These are phyloP conservation scores for Epicampocera succincta DNA, from an alignment of 2,888 invertebrate species.

Conservation along the genomic window DNA sequence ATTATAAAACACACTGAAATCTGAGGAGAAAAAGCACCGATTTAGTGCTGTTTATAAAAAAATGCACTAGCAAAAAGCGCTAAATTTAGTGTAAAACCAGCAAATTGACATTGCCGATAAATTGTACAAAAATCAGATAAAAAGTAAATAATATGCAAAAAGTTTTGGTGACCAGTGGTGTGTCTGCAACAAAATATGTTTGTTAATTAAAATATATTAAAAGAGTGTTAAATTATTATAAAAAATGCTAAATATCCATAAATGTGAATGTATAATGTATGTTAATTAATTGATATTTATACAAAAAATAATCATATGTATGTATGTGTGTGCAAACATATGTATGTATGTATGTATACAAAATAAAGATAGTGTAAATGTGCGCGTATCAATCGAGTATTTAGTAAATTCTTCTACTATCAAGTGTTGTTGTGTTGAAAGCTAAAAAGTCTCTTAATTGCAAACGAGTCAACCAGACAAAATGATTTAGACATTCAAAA, in stretches of 20 bases:
- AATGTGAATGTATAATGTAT: too few species aligned
- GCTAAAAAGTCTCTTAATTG: constrained; percentile 9
- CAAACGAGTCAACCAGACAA: background rate
- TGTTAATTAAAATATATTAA: constrained; percentile 27
- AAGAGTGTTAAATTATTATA: too few species aligned
- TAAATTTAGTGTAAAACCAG: too few species aligned
- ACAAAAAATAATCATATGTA: constrained; percentile 5
- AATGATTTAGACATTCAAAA: background rate
- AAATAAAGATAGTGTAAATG: constrained; percentile 16
- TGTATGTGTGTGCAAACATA: background rate
- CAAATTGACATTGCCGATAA: background rate
- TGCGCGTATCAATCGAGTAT: constrained; percentile 3
- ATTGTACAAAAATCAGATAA: constrained; percentile 14
- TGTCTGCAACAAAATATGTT: constrained; percentile 10
- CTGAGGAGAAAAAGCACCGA: too few species aligned
- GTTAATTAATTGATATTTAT: background rate
- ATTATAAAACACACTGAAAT: too few species aligned
- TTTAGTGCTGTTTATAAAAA: too few species aligned
- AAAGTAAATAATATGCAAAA: constrained; percentile 21
- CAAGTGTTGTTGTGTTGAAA: constrained; percentile 28
- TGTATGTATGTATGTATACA: constrained; percentile 10
- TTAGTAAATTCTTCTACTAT: constrained; percentile 3
- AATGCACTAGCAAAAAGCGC: too few species aligned
- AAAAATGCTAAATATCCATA: too few species aligned
- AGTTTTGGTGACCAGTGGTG: constrained; percentile 6